A percentile compares a stretch with the other conserved stretches of the same genome.
Evolutionary conservation across 2,888 invertebrate genomes (phyloP).

Genomic region (Sarcophaga rosellei): DNA sequence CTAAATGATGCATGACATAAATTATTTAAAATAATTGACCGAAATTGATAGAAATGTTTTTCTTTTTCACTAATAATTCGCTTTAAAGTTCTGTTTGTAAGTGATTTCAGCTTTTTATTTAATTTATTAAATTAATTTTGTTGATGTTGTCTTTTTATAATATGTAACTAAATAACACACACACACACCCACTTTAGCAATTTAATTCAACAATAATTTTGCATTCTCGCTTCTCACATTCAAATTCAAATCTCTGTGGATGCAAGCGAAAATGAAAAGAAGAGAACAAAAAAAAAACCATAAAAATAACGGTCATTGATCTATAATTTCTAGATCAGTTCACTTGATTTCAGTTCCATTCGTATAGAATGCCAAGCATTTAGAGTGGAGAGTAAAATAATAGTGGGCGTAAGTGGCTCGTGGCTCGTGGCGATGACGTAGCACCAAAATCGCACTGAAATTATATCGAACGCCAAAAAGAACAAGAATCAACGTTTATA

Average conservation of each 20-base stretch:
- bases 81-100: too few relatives aligned
- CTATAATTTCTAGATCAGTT: slow-evolving; percentile 62
- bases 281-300: too few relatives aligned
- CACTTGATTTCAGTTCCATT: slow-evolving; percentile 51
- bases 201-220: slow-evolving; percentile 28
- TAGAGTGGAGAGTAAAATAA: slow-evolving; percentile 31
- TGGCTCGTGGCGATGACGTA: slow-evolving; percentile 69
- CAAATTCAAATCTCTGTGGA: background rate
- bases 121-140: too few relatives aligned
- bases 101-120: too few relatives aligned
- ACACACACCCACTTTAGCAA: slow-evolving; percentile 19
- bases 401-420: slow-evolving; percentile 67
- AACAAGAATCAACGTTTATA: background rate
- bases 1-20: too few relatives aligned
- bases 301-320: slow-evolving; percentile 60
- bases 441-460: slow-evolving; percentile 12
- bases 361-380: slow-evolving; percentile 29
- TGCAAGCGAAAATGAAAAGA: too few relatives aligned
- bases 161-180: background rate
- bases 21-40: too few relatives aligned
- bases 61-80: too few relatives aligned
- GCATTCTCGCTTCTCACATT: slow-evolving; percentile 16
- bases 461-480: slow-evolving; percentile 10
- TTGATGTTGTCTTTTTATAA: too few relatives aligned
- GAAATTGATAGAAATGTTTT: too few relatives aligned